phyloP scores from a whole-genome alignment of 2,888 invertebrate genomes.

The Rapana venosa region DNA sequence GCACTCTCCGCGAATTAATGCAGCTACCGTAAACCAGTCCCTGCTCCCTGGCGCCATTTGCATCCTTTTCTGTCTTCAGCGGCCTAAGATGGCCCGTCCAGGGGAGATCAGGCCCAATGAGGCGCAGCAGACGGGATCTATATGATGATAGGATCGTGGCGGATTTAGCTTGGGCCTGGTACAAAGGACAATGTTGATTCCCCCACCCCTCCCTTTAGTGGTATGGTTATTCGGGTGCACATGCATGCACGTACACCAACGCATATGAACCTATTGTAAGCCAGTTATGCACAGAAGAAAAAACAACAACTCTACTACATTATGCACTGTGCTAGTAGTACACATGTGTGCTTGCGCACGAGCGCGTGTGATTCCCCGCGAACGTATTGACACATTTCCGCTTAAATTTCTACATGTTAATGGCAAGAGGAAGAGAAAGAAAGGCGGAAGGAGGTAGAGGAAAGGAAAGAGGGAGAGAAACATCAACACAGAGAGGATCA shows the following conservation, averaged over 20 bases:
- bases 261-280: not conserved
- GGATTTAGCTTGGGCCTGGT: too few relatives aligned
- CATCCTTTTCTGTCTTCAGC: slow-evolving; percentile 26
- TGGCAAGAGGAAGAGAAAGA: too few relatives aligned
- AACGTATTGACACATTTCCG: too few relatives aligned
- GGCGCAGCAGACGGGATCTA: slow-evolving; percentile 21
- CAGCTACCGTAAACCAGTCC: slow-evolving; percentile 34
- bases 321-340: too few relatives aligned
- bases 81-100: not conserved
- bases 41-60: slow-evolving; percentile 34
- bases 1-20: slow-evolving; percentile 33
- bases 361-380: too few relatives aligned
- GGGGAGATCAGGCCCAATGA: slow-evolving; percentile 19
- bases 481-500: too few relatives aligned
- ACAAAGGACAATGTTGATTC: too few relatives aligned
- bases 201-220: too few relatives aligned
- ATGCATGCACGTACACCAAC: slow-evolving; percentile 1
- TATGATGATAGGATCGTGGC: not conserved
- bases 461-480: too few relatives aligned
- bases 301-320: not conserved
- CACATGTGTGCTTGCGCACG: too few relatives aligned
- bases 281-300: not conserved
- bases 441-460: too few relatives aligned
- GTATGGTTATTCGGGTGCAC: not conserved
- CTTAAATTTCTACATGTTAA: too few relatives aligned